These are phyloP conservation scores for Manis javanica DNA, from an alignment of 2,797 vertebrate species.

Conservation along the genomic window DNA sequence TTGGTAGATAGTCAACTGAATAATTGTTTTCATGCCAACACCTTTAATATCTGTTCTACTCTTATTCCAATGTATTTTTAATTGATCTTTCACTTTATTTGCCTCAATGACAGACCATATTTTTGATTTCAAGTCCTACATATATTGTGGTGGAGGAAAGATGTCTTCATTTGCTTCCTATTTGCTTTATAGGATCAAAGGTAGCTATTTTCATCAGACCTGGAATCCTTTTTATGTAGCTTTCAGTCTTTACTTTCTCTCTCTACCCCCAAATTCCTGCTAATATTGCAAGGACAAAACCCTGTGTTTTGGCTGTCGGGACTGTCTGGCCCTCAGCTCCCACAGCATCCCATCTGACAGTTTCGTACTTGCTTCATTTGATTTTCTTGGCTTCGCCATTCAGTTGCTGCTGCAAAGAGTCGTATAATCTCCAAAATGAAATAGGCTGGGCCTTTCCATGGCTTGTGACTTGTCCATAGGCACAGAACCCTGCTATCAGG, in stretches of 20 bases:
- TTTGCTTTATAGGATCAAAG: not conserved
- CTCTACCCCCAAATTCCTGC: not conserved
- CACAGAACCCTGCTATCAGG: not conserved
- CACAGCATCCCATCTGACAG: no score
- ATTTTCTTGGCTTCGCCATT: not conserved
- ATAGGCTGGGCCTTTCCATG: no score
- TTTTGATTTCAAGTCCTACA: not conserved
- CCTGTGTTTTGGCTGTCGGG: not conserved
- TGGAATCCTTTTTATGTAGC: not conserved
- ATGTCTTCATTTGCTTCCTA: not conserved
- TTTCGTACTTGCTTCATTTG: not conserved
- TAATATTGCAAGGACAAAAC: no score
- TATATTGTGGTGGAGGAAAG: not conserved
- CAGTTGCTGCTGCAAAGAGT: not conserved
- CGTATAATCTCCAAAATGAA: not conserved
- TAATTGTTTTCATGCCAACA: not conserved
- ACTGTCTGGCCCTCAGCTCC: not conserved
- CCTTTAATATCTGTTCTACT: not conserved
- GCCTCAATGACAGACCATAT: not conserved
- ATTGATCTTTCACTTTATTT: no score
- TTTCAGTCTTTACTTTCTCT: not conserved
- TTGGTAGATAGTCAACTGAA: not conserved
- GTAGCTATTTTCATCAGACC: not conserved
- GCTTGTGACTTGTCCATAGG: rapidly evolving
- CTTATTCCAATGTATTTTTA: not conserved